Evolutionary conservation across 2,888 invertebrate genomes (phyloP), one percentile per base, ranked within the genome.

Genomic region (Mayetiola destructor): DNA sequence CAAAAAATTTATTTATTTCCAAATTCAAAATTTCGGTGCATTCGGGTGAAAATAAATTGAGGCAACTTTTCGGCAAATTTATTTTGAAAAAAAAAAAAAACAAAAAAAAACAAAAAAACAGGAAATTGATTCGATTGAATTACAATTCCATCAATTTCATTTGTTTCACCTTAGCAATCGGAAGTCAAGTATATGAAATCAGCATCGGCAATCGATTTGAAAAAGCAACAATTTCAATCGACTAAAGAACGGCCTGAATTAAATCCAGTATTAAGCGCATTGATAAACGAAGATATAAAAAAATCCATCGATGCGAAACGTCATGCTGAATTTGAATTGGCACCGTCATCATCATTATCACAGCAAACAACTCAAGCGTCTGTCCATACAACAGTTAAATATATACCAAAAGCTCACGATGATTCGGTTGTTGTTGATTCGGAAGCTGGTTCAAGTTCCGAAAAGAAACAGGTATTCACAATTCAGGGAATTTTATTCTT

Each of bases 361-460:
- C 70, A 71, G 10, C 75, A 75, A 3, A 79, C 80, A 23, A 79
- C 77, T 42, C 77, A 78, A 56, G 76, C 73, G 61, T 77, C 79
- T 1, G 68, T 78, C 18, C 67, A 80, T 56, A 80, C 80, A 1
- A 57, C 57, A 2, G 52, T 53, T 53, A 53, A 48, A 35, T 35
- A n/a, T 20, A 20, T 32, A 52, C 52, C 56, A 14, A 48, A 35
- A 57, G 21, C 76, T 8, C 66, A 75, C 14, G 66, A 76, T 57
- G 72, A 75, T 12, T 70, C 67, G 1, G 67, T 73, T n/a, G 65
- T 71, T 18, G 72, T 73, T 59, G 77, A 78, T 40, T 73, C 76
- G 55, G 77, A 78, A 1, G 81, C 82, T 39, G 82, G 81, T 1
- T 53, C 53, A 3, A 48, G 27, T 18, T 79, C 82, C 18, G 84